Conservation (phyloP, 92 coral and sea anemone genomes). For the Virgularia gustaviana region DNA sequence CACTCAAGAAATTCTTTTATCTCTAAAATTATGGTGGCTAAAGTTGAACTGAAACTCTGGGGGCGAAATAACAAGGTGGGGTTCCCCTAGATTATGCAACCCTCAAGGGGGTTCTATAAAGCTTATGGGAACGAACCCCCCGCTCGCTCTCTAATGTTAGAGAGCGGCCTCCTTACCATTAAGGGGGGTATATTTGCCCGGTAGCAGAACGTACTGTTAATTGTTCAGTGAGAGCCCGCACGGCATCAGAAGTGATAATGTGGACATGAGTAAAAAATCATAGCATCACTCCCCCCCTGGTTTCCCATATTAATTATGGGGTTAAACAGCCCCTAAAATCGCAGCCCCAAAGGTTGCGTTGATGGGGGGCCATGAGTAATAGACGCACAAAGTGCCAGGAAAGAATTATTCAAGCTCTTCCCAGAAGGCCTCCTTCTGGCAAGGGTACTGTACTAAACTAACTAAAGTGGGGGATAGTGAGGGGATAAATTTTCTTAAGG, state of each 20-base stretch:
- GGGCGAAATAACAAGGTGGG: too few species aligned
- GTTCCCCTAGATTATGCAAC: too few species aligned
- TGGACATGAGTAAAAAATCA: slow-evolving; percentile 76
- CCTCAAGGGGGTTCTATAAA: too few species aligned
- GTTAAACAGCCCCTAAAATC: slow-evolving; percentile 75
- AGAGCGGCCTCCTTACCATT: too few species aligned
- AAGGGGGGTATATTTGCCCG: too few species aligned
- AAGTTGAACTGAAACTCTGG: slow-evolving; percentile 70
- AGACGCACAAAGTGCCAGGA: slow-evolving; percentile 77
- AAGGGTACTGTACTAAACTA: slow-evolving; percentile 64
- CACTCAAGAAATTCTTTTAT: slow-evolving; percentile 61
- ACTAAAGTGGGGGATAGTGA: slow-evolving; percentile 81
- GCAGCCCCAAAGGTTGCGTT: slow-evolving; percentile 61
- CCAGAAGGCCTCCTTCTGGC: slow-evolving; percentile 6
- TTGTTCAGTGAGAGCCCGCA: slow-evolving; percentile 63
- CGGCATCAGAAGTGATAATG: slow-evolving; percentile 80
- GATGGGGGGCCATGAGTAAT: slow-evolving; percentile 63
- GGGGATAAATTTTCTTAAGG: slow-evolving; percentile 81
- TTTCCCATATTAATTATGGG: slow-evolving; percentile 40
- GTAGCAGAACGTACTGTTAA: slow-evolving; percentile 72
- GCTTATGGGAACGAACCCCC: too few species aligned
- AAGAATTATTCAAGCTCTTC: slow-evolving; percentile 53
- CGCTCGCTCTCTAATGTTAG: too few species aligned
- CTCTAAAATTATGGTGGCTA: slow-evolving; percentile 75
- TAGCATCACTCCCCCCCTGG: slow-evolving; percentile 64